Percentiles rank a stretch among this genome's conserved stretches.
Conservation (phyloP, 2,888 invertebrate genomes). For the Drosophila neonasuta region DNA sequence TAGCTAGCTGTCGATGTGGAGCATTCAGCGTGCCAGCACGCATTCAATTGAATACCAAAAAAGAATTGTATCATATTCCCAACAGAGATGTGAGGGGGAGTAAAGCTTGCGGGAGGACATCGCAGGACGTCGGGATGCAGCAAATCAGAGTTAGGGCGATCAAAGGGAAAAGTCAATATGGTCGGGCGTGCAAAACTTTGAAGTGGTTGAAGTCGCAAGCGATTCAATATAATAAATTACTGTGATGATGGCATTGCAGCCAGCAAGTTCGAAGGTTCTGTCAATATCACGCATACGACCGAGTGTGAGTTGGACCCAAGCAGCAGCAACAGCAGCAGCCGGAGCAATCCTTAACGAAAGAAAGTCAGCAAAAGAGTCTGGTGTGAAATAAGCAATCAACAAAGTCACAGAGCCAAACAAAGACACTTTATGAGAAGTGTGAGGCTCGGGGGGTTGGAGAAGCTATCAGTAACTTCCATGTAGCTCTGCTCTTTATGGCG, state of each 20-base stretch:
- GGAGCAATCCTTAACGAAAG: conserved; percentile 6
- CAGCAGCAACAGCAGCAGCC: neutral
- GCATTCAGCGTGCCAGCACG: conserved; percentile 6
- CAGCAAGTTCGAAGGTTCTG: conserved; percentile 39
- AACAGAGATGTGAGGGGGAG: neutral
- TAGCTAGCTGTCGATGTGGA: neutral
- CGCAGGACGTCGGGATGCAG: conserved; percentile 4
- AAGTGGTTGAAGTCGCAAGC: conserved; percentile 39
- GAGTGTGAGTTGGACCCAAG: neutral
- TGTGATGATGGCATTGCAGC: conserved; percentile 45
- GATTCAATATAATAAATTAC: conserved; percentile 67
- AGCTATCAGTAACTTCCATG: conserved; percentile 41
- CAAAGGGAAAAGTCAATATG: conserved; percentile 53
- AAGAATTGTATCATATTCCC: conserved; percentile 8
- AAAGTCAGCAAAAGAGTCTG: neutral
- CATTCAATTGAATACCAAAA: conserved; percentile 5
- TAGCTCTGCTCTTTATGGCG: conserved; percentile 11
- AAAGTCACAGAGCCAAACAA: conserved; percentile 48
- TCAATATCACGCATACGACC: conserved; percentile 42
- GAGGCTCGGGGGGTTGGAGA: neutral
- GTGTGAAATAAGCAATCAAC: conserved; percentile 58
- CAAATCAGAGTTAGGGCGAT: conserved; percentile 15
- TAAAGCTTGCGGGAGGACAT: neutral
- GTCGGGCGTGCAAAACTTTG: conserved; percentile 43
- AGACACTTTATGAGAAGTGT: conserved; percentile 25